Base-by-base conservation (phyloP, 2,888 invertebrate species). In the Chymomyza procnemis region DNA sequence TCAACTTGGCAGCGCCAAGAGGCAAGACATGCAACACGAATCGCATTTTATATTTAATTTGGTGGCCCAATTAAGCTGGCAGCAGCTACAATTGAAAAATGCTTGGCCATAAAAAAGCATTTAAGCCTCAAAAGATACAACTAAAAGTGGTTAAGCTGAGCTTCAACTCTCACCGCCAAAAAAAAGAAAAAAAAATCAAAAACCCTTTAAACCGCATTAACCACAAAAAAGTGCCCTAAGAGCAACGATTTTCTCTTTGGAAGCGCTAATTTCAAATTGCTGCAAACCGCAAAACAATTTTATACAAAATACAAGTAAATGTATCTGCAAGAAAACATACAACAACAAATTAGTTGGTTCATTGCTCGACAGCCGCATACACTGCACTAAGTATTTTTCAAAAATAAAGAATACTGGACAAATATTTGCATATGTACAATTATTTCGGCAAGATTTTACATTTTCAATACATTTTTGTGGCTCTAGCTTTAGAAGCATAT, bases 221-320 rank as follows among this genome's bases (percentile, higher is more conserved):
- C 83, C 81, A 69, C 81, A 85, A 81, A 78, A 74, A 78, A 74
- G 80, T n/a, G n/a, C 73, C 80, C 80, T 83, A 78, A 85, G 78
- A 22, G 55, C 86, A 60, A 70, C 78, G 80, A 74, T 78, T 76
- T 80, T 67, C 72, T 64, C 71, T 63, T 26, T 30, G 57, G 12
- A 76, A 76, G 34, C 34, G 26, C 26, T 26, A 26, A 63, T 65
- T 64, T 63, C 67, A 74, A 61, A 74, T 79, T 84, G 67, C 72
- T 66, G 67, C 65, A 67, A 56, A 81, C 86, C 86, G 71, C 81
- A 81, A 83, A 83, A 74, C 78, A 83, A 81, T 85, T 85, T 85
- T 67, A 59, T 67, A 66, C 68, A 76, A 61, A 58, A 9, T 41
- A 41, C 26, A 26, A 26, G 26, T 41, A 0, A 9, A 41, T 41